These are phyloP conservation scores for Eonycteris spelaea DNA, from an alignment of 2,113 vertebrate species.

Conservation along the genomic window DNA sequence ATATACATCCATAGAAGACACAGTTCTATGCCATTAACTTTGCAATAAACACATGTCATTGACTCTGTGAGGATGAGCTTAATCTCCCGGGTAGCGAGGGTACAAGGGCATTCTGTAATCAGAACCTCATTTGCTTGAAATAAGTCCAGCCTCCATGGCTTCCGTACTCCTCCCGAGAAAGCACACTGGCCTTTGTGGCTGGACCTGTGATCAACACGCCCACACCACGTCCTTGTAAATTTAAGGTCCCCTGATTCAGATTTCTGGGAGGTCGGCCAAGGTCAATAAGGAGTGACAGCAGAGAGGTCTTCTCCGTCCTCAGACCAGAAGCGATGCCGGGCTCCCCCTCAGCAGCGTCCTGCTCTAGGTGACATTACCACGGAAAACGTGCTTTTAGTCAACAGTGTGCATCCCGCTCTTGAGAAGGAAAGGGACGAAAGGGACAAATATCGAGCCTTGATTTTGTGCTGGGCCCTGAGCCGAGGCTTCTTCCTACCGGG, in stretches of 20 bases:
- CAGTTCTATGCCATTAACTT: conserved; percentile 51
- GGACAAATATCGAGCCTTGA: neutral
- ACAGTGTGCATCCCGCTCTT: neutral
- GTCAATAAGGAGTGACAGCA: neutral
- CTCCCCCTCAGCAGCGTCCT: neutral
- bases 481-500: neutral
- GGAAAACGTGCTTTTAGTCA: neutral
- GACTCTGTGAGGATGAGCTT: conserved; percentile 44
- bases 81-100: conserved; percentile 33
- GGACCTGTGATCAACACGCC: neutral
- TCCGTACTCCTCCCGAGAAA: neutral
- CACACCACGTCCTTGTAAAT: neutral
- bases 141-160: conserved; percentile 9
- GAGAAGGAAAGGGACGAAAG: neutral
- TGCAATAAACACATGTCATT: conserved; percentile 43
- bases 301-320: neutral
- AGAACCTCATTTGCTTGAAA: conserved; percentile 41
- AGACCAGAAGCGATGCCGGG: neutral
- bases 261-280: neutral
- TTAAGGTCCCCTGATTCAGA: neutral
- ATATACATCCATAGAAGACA: conserved; percentile 23
- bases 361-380: neutral
- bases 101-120: neutral
- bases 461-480: neutral
- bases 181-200: neutral